phyloP scores from a whole-genome alignment of 1,140 invertebrate genomes.

The Solen grandis region DNA sequence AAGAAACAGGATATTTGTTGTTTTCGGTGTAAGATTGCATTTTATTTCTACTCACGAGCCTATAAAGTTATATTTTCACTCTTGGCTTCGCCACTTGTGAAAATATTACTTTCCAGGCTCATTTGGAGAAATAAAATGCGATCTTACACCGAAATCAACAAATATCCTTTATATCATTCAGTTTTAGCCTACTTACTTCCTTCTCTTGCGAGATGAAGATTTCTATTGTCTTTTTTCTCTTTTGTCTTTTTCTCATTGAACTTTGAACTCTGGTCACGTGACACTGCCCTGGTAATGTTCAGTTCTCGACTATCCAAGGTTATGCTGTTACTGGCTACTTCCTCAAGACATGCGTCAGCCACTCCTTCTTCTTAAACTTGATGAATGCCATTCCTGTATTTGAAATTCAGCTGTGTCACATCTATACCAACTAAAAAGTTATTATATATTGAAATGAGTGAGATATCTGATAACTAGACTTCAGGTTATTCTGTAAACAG shows the following conservation, averaged over 20 bases:
- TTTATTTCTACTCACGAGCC: too few species aligned
- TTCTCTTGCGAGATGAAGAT: conserved; percentile 94
- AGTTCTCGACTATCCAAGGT: conserved; percentile 85
- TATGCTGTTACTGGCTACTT: conserved; percentile 68
- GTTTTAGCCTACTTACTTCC: conserved; percentile 92
- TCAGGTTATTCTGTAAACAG: neutral
- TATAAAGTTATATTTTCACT: too few species aligned
- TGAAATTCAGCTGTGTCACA: neutral
- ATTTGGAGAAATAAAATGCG: too few species aligned
- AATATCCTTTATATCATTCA: too few species aligned
- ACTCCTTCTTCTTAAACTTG: conserved; percentile 71
- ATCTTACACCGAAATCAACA: too few species aligned
- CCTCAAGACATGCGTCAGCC: conserved; percentile 71
- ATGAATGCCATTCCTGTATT: conserved; percentile 78
- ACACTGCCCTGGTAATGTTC: conserved; percentile 88
- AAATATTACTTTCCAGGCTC: too few species aligned
- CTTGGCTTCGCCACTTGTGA: too few species aligned
- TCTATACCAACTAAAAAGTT: neutral
- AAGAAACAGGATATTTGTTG: too few species aligned
- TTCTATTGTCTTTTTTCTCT: conserved; percentile 91
- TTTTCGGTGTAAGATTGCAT: too few species aligned
- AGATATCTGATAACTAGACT: neutral
- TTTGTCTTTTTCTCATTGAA: conserved; percentile 80
- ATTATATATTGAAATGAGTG: too few species aligned
- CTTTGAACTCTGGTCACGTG: conserved; percentile 84